phyloP scores from a whole-genome alignment of 2,888 invertebrate genomes.

The Ochropleura leucogaster region DNA sequence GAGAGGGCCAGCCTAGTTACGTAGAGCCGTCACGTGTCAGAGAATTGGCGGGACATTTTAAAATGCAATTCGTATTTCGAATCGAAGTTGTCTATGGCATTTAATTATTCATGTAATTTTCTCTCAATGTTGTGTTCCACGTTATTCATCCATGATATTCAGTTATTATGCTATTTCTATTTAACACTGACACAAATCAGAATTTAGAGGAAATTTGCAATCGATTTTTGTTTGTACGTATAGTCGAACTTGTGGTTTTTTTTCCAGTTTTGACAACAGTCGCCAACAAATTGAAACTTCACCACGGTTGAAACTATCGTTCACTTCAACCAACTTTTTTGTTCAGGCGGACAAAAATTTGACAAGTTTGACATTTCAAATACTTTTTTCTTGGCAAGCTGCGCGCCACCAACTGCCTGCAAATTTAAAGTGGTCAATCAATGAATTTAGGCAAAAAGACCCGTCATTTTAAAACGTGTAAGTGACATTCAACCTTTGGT shows the following conservation, averaged over 20 bases:
- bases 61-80: neutral
- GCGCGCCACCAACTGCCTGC: too few relatives aligned
- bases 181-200: neutral
- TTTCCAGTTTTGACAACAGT: too few relatives aligned
- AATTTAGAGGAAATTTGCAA: neutral
- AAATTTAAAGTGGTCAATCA: too few relatives aligned
- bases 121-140: neutral
- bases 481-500: too few relatives aligned
- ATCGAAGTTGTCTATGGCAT: neutral
- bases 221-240: neutral
- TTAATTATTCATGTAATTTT: neutral
- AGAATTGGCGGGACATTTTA: slow-evolving; percentile 1
- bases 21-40: slow-evolving; percentile 17
- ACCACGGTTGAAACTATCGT: neutral
- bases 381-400: too few relatives aligned
- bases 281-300: too few relatives aligned
- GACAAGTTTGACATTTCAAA: too few relatives aligned
- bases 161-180: neutral
- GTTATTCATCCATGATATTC: neutral
- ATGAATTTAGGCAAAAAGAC: too few relatives aligned
- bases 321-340: too few relatives aligned
- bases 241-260: too few relatives aligned
- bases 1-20: slow-evolving; percentile 28
- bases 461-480: too few relatives aligned
- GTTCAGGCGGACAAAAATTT: too few relatives aligned